phyloP scores from a whole-genome alignment of 2,113 vertebrate species.

The Colistium nudipinnis region DNA sequence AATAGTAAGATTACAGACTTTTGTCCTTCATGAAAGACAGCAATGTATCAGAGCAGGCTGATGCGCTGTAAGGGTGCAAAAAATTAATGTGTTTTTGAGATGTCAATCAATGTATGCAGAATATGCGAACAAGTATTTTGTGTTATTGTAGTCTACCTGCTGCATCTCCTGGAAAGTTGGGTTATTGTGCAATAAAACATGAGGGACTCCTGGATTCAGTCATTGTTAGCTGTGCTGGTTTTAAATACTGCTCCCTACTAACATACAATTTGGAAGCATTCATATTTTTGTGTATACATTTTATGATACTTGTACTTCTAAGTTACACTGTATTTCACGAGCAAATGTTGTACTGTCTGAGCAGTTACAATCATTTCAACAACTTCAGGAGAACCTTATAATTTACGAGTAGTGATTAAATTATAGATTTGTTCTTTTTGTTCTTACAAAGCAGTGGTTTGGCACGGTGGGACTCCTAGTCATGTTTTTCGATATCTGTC shows the following conservation, averaged over 20 bases:
- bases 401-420: no score
- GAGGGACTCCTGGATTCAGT: slow-evolving; percentile 72
- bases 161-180: slow-evolving; percentile 73
- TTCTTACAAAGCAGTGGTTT: no score
- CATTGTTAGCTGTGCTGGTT: slow-evolving; percentile 15
- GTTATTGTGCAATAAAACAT: slow-evolving; percentile 81
- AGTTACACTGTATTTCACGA: no score
- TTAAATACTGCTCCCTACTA: neutral
- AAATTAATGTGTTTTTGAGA: slow-evolving; percentile 58
- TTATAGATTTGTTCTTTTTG: no score
- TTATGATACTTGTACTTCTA: neutral
- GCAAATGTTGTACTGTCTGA: no score
- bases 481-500: no score
- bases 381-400: no score
- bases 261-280: neutral
- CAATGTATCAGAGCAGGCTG: slow-evolving; percentile 45
- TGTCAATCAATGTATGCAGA: slow-evolving; percentile 70
- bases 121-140: slow-evolving; percentile 68
- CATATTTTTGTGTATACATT: neutral
- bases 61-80: slow-evolving; percentile 34
- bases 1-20: slow-evolving; percentile 36
- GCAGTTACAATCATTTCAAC: no score
- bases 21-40: slow-evolving; percentile 32
- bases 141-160: slow-evolving; percentile 77
- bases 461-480: no score